Percentiles rank a stretch among this genome's conserved stretches.
These are phyloP conservation scores for Scortum barcoo DNA, from an alignment of 2,113 vertebrate species.

Conservation along the genomic window DNA sequence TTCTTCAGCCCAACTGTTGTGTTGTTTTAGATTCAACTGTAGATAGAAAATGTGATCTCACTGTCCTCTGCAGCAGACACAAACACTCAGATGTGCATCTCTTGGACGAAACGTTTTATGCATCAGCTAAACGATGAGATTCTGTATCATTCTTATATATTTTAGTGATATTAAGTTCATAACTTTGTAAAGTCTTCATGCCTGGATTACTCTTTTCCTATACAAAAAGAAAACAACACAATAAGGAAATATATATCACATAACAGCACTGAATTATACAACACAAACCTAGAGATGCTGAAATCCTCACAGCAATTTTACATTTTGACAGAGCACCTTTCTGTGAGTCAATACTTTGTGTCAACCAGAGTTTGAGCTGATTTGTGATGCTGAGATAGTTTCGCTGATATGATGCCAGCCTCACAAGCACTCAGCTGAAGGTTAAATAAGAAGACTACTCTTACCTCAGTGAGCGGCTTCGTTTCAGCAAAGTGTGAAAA, in stretches of 20 bases:
- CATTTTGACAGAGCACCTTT: neutral
- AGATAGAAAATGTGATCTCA: neutral
- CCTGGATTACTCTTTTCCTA: neutral
- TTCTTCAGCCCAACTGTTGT: neutral
- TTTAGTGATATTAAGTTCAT: neutral
- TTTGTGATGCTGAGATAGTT: conserved; percentile 49
- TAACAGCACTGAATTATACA: neutral
- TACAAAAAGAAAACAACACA: neutral
- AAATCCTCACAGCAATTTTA: conserved; percentile 6
- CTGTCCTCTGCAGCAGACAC: neutral
- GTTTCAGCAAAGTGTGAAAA: conserved; percentile 25
- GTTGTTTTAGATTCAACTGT: neutral
- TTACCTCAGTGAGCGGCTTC: conserved; percentile 32
- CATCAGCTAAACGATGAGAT: neutral
- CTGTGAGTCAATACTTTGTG: conserved; percentile 18
- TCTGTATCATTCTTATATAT: neutral
- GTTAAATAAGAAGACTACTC: conserved; percentile 31
- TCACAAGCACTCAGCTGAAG: conserved; percentile 39
- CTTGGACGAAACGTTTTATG: neutral
- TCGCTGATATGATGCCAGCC: conserved; percentile 40
- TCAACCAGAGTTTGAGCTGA: conserved; percentile 24
- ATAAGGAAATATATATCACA: neutral
- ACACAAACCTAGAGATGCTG: conserved; percentile 6
- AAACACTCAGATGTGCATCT: neutral
- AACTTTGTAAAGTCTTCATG: neutral